Evolutionary conservation across 2,797 vertebrate genomes (phyloP).

Genomic region (Enteromius paludinosus): DNA sequence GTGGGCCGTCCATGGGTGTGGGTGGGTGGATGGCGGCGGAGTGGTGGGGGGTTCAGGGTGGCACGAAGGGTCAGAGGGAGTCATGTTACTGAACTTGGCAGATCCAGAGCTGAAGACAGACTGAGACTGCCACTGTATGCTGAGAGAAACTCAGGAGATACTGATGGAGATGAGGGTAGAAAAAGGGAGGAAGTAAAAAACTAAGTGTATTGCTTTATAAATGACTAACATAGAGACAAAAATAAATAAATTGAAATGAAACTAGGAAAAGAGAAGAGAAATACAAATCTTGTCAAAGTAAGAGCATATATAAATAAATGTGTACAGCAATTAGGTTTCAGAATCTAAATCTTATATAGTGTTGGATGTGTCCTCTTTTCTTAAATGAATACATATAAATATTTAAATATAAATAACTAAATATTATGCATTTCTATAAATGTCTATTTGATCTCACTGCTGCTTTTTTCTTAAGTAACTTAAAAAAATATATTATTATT

Average conservation of each 20-base stretch:
- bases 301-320: not conserved
- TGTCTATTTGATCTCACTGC: not conserved
- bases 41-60: slow-evolving; percentile 59
- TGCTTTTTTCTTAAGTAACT: not conserved
- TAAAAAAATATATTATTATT: too few relatives aligned
- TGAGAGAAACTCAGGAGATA: slow-evolving; percentile 44
- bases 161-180: slow-evolving; percentile 17
- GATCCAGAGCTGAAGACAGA: slow-evolving; percentile 33
- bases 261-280: not conserved
- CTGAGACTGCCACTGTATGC: slow-evolving; percentile 51
- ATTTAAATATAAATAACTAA: not conserved
- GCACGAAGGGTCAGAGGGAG: slow-evolving; percentile 65
- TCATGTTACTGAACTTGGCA: slow-evolving; percentile 68
- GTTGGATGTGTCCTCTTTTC: not conserved
- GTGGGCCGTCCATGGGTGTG: slow-evolving; percentile 75
- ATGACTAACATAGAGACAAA: not conserved
- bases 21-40: slow-evolving; percentile 54
- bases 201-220: not conserved
- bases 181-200: not conserved
- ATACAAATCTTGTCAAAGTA: not conserved
- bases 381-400: too few relatives aligned
- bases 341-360: not conserved
- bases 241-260: not conserved
- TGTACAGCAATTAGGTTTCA: not conserved
- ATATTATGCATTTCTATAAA: not conserved